These are phyloP conservation scores for Crotalus helleri DNA, from an alignment of 2,113 vertebrate species.

Conservation along the genomic window DNA sequence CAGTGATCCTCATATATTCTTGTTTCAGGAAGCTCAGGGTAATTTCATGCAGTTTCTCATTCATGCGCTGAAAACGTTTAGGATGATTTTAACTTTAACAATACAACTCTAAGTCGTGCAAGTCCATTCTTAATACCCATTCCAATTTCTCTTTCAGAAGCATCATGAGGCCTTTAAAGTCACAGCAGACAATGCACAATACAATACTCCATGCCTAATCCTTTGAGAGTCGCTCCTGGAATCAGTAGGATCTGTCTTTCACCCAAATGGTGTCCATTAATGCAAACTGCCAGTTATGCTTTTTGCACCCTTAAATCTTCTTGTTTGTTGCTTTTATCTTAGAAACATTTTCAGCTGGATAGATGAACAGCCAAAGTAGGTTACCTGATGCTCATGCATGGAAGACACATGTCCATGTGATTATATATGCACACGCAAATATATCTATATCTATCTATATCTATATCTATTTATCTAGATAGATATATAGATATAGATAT, in stretches of 20 bases:
- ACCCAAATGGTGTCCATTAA: constrained; percentile 39
- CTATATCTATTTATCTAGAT: too few relatives aligned
- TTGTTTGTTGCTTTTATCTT: constrained; percentile 50
- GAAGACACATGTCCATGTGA: constrained; percentile 8
- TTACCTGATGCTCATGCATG: constrained; percentile 28
- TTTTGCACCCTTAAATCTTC: constrained; percentile 55
- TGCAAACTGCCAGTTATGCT: constrained; percentile 55
- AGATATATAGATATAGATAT: too few relatives aligned
- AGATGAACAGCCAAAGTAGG: constrained; percentile 22
- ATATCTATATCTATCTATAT: neutral
- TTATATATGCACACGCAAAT: neutral
- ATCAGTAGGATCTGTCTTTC: neutral
- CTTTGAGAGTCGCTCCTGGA: neutral
- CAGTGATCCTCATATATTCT: neutral
- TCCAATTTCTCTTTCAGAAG: neutral
- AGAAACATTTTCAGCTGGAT: constrained; percentile 58
- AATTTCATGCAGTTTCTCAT: neutral
- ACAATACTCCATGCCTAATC: neutral
- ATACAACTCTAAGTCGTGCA: neutral
- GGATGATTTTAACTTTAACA: neutral
- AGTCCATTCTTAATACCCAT: neutral
- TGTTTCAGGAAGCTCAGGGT: constrained; percentile 36
- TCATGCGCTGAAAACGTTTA: neutral
- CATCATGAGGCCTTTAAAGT: neutral
- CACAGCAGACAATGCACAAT: neutral